These are phyloP conservation scores for Pomatorhinus ruficollis DNA, from an alignment of 2,113 vertebrate species.

Conservation along the genomic window DNA sequence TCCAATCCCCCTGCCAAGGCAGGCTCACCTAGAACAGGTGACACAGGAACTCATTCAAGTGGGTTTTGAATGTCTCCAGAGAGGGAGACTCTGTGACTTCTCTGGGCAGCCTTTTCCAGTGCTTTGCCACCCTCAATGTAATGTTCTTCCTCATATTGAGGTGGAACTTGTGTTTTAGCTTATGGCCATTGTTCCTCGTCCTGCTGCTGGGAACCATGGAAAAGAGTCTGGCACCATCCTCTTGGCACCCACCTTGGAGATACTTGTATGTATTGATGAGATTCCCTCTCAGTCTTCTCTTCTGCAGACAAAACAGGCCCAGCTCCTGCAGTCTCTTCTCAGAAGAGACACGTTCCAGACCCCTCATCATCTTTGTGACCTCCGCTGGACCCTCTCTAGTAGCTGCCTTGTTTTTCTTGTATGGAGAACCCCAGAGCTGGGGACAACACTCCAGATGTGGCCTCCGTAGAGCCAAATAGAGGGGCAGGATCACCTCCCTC, in stretches of 20 bases:
- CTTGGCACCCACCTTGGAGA: neutral
- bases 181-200: neutral
- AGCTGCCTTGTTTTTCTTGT: neutral
- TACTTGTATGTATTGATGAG: neutral
- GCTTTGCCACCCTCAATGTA: neutral
- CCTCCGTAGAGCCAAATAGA: neutral
- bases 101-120: neutral
- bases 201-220: neutral
- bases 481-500: neutral
- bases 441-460: neutral
- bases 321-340: neutral
- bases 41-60: neutral
- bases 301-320: neutral
- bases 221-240: neutral
- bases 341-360: neutral
- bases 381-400: neutral
- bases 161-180: neutral
- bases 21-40: neutral
- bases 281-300: neutral
- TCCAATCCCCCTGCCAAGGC: neutral
- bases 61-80: neutral
- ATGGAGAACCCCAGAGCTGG: neutral
- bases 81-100: neutral
- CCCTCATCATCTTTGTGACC: neutral
- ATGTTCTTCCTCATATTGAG: neutral